Conservation (phyloP, 2,113 vertebrate species). For the Aptenodytes forsteri region DNA sequence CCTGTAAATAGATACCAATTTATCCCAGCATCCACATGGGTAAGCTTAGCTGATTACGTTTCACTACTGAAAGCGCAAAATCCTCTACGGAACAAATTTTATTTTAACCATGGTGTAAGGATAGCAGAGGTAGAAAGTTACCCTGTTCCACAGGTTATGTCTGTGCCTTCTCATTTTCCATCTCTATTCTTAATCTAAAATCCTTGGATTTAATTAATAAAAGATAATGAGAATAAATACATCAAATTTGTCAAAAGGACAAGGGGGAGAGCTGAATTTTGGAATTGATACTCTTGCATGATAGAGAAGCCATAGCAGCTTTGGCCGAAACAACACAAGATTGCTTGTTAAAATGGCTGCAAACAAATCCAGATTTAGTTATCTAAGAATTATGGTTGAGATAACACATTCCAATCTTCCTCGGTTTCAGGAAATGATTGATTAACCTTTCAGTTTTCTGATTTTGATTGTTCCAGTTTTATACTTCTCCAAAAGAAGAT, state of each 20-base stretch:
- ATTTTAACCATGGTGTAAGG: background rate
- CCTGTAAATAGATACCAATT: background rate
- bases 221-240: background rate
- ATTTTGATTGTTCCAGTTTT: background rate
- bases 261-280: background rate
- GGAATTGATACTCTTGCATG: background rate
- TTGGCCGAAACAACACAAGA: background rate
- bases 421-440: background rate
- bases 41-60: background rate
- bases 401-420: background rate
- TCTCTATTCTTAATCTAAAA: background rate
- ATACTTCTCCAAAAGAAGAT: background rate
- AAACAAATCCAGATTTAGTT: constrained; percentile 38
- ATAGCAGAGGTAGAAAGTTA: background rate
- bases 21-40: background rate
- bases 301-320: background rate
- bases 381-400: background rate
- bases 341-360: background rate
- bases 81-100: background rate
- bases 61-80: background rate
- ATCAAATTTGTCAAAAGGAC: background rate
- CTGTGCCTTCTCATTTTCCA: background rate
- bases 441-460: background rate
- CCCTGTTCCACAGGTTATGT: background rate
- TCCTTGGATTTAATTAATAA: background rate